These are phyloP conservation scores for Acromyrmex heyeri DNA, from an alignment of 1,140 invertebrate genomes.

Conservation along the genomic window DNA sequence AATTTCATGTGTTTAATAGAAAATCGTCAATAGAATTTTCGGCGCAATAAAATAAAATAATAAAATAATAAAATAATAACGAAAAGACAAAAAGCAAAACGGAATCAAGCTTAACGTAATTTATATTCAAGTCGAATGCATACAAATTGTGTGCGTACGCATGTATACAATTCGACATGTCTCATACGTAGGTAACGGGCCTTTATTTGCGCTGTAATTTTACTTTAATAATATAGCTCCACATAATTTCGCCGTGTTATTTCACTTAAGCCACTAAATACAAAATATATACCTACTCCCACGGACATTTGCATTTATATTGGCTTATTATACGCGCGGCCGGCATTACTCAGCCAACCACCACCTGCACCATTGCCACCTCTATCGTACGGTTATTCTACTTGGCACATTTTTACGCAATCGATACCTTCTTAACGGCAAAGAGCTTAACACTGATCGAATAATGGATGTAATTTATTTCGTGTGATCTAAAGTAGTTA, in stretches of 20 bases:
- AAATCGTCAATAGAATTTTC: neutral
- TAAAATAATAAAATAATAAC: neutral
- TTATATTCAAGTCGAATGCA: conserved; percentile 16
- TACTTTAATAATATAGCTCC: conserved; percentile 62
- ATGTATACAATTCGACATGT: neutral
- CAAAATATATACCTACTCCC: conserved; percentile 66
- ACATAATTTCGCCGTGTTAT: conserved; percentile 68
- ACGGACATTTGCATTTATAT: conserved; percentile 75
- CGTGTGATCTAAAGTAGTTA: conserved; percentile 10
- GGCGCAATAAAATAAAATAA: neutral
- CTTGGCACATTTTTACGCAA: conserved; percentile 59
- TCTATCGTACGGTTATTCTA: conserved; percentile 52
- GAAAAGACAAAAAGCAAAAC: neutral
- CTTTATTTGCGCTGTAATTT: conserved; percentile 52
- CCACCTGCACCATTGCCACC: conserved; percentile 41
- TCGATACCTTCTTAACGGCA: conserved; percentile 59
- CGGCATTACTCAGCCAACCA: conserved; percentile 57
- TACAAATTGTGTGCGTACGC: neutral
- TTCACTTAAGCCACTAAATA: conserved; percentile 75
- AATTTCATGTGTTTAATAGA: neutral
- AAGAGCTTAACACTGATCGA: conserved; percentile 72
- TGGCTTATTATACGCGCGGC: conserved; percentile 73
- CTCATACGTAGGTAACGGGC: neutral
- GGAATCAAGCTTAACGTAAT: neutral
- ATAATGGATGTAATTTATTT: conserved; percentile 72